Base-by-base conservation (phyloP, 2,888 invertebrate species). In the Branchipolynoe longqiensis region DNA sequence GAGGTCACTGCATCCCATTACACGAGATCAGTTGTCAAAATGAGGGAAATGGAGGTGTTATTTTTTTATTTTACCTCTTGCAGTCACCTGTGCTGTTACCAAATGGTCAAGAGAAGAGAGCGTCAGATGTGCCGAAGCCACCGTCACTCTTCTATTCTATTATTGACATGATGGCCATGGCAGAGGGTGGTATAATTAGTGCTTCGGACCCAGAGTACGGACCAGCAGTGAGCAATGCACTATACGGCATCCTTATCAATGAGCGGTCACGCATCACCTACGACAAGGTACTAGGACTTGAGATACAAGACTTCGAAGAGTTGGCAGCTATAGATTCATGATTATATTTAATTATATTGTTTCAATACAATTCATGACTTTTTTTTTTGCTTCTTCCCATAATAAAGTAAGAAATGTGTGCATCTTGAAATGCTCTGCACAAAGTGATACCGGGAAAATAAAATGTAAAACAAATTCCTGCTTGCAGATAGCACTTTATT, bases 241-340 rank as follows among this genome's bases (percentile, higher is more conserved):
- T 85, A 3, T 85, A 85, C 28, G 85, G 85, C 33, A 85, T 85
- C 41, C 31, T 36, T n/a, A 41, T 85, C 1, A 85, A 85, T 38
- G 59, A 48, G 12, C 36, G 81, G 36, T 38, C 85, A 18, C 58
- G 59, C 0, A 56, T 85, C 8, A 25, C 56, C 58, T 85, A 81
- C 36, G 85, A 85, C 48, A 56, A 81, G n/a, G 59, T 59, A 18
- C 33, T 22, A 3, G 85, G 85, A 1, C 62, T 85, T 22, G 81
- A 85, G 25, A 33, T 85, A 25, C 28, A 59, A 4, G 41, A 48
- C 22, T 41, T 85, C 25, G 48, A 62, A 62, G 38, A 74, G 28
- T 14, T 62, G 64, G 12, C 14, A 31, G 64, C 14, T 22, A 73
- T 28, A 6, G 25, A 48, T 22, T n/a, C 31, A 41, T 31, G 33